Base-by-base conservation (phyloP, 2,888 invertebrate genomes). In the Nemotelus pantherinus region DNA sequence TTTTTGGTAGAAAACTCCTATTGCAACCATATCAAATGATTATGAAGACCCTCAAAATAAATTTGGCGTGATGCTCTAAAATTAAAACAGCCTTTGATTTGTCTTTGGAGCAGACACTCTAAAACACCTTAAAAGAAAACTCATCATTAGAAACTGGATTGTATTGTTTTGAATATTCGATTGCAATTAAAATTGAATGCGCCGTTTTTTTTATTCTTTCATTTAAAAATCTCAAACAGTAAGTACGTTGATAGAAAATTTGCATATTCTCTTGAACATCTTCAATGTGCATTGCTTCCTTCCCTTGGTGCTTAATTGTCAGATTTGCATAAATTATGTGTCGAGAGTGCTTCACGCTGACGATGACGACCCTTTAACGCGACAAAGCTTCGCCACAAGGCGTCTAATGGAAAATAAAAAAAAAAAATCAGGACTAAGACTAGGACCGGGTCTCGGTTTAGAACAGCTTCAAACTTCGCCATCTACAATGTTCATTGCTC, bases 301-400 rank as follows among this genome's bases (percentile, higher is more conserved):
- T 25, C 25, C 25, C 25, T 25, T 25, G 25, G 25, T 25, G 25
- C 25, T 25, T 25, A 70, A 70, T 43, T 53, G 70, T 70, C 43
- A 53, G 70, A 70, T 70, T 47, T 70, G 70, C 70, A 70, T 70
- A 70, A 70, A 55, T 70, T 70, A 70, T 53, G 41, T 70, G 41
- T 7, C 41, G 41, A 55, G 47, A 70, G 47, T 70, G 55, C 70
- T 70, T 55, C 41, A 67, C 41, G 50, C 25, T 25, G 25, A 25
- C 25, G 1, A 25, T 1, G 25, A 63, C 63, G 63, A 63, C 63
- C 65, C 65, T 65, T 47, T 65, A 7, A n/a, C 25, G 4, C 10
- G 45, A 39, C 4, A 43, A 63, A 3, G 63, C 6, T 4, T n/a
- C n/a, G 4, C 65, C 7, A 3, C 45, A 65, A 43, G 6, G 47